Base-by-base conservation (phyloP, 2,888 invertebrate genomes). In the Neocrepidodera transversa region DNA sequence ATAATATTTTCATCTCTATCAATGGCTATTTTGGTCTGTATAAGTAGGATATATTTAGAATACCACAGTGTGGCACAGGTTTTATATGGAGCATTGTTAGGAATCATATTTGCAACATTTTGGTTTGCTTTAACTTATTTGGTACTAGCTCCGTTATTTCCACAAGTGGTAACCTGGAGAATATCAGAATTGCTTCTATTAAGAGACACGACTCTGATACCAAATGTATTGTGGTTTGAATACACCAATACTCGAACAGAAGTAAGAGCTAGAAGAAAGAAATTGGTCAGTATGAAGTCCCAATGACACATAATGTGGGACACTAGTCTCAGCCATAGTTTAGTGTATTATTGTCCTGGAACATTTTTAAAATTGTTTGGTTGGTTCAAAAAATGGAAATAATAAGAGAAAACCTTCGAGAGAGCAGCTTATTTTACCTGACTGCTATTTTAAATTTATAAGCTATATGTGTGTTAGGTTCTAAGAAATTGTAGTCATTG, bases 191-290 rank as follows among this genome's bases (percentile, higher is more conserved):
- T 92, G 78, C 81, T 95, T 62, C 86, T 95, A 81, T 81, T 95
- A 62, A 84, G 95, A 64, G 95, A 95, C 76, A 93, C 93, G 32
- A 93, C 94, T 1, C 81, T 94, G 58, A 95, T 95, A 77, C 95
- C 95, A 18, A 95, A 95, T 78, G 91, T 95, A 13, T 78, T 95
- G 67, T 95, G 94, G 93, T 95, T 95, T 78, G 95, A 95, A 78
- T 95, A 95, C 78, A 93, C 93, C 18, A 91, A 91, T 66, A 89
- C 91, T 53, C 83, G 93, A 65, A 89, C 91, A 71, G 95, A 95
- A 77, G 88, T 91, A 26, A 85, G 91, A 66, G 87, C 90, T 6
- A 85, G 93, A 64, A 88, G 90, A 48, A 84, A 92, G 65, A 93
- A 93, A 80, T 81, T 91, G 75, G 90, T 90, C 47, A 90, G 90